A percentile compares a stretch with the other conserved stretches of the same genome.
Conservation (phyloP, 2,888 invertebrate genomes). For the Nudaria mundana region DNA sequence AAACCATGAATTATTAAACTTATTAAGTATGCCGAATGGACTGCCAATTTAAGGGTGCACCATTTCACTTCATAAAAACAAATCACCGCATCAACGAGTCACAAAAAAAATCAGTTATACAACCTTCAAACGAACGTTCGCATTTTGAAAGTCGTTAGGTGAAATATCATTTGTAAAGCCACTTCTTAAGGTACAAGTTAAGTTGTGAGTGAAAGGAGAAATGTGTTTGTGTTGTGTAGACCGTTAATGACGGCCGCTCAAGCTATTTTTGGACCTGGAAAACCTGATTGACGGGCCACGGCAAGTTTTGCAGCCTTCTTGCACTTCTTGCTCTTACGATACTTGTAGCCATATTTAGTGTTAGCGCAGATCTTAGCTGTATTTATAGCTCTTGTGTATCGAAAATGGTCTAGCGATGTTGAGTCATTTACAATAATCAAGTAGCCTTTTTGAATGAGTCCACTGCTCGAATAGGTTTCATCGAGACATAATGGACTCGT, state of each 20-base stretch:
- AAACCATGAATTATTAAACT: too few species aligned
- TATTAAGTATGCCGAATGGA: too few species aligned
- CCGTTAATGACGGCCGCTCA: constrained; percentile 52
- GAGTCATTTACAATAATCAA: too few species aligned
- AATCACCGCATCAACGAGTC: too few species aligned
- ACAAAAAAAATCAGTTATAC: background rate
- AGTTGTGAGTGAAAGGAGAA: constrained; percentile 64
- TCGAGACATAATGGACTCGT: too few species aligned
- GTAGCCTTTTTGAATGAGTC: too few species aligned
- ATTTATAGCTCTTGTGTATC: constrained; percentile 5
- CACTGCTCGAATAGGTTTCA: too few species aligned
- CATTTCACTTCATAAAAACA: too few species aligned
- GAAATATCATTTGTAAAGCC: constrained; percentile 29
- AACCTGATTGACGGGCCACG: constrained; percentile 53
- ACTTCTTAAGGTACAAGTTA: constrained; percentile 48
- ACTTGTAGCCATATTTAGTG: constrained; percentile 42
- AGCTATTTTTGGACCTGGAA: constrained; percentile 64
- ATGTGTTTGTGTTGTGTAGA: constrained; percentile 56
- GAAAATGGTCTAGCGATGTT: too few species aligned
- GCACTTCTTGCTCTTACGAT: constrained; percentile 37
- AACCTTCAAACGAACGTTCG: constrained; percentile 1
- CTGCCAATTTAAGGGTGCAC: too few species aligned
- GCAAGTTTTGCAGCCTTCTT: constrained; percentile 44
- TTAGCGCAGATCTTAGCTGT: constrained; percentile 20
- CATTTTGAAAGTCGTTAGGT: constrained; percentile 18